phyloP scores from a whole-genome alignment of 1,140 invertebrate genomes.

The Chrysomallon squamiferum region DNA sequence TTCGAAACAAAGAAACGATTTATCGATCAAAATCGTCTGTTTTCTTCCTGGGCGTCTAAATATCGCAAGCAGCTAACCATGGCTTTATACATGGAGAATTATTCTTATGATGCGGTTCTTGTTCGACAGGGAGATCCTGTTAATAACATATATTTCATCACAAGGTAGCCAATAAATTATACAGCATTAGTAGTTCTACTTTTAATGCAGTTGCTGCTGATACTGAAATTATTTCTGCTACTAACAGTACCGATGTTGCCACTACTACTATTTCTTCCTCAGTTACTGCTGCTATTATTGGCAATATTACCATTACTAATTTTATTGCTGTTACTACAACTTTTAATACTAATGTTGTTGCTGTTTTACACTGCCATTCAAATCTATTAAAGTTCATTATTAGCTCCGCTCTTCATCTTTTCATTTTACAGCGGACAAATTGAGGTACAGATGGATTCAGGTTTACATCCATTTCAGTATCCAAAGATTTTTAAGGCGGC shows the following conservation, averaged over 20 bases:
- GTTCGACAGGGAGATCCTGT: conserved; percentile 54
- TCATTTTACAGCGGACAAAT: conserved; percentile 57
- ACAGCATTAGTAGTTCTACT: conserved; percentile 4
- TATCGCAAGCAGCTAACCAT: conserved; percentile 61
- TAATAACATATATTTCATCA: conserved; percentile 58
- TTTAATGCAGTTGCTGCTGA: background rate
- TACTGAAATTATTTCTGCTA: too few species aligned
- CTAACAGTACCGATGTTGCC: too few species aligned
- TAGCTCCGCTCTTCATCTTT: too few species aligned
- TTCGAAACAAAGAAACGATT: conserved; percentile 59
- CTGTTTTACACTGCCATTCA: too few species aligned
- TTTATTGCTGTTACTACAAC: too few species aligned
- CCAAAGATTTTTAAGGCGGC: conserved; percentile 47
- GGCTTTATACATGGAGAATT: conserved; percentile 56
- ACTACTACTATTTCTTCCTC: too few species aligned
- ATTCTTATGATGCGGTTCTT: conserved; percentile 51
- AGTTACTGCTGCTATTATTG: too few species aligned
- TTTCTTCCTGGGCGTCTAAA: conserved; percentile 56
- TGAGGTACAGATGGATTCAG: conserved; percentile 55
- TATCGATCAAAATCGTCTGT: conserved; percentile 49
- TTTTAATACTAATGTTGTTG: too few species aligned
- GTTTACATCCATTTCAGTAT: conserved; percentile 51
- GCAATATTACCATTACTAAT: too few species aligned
- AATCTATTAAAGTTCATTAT: too few species aligned
- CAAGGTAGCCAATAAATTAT: too few species aligned